Conservation (phyloP, 2,113 vertebrate species). For the Albula goreensis region DNA sequence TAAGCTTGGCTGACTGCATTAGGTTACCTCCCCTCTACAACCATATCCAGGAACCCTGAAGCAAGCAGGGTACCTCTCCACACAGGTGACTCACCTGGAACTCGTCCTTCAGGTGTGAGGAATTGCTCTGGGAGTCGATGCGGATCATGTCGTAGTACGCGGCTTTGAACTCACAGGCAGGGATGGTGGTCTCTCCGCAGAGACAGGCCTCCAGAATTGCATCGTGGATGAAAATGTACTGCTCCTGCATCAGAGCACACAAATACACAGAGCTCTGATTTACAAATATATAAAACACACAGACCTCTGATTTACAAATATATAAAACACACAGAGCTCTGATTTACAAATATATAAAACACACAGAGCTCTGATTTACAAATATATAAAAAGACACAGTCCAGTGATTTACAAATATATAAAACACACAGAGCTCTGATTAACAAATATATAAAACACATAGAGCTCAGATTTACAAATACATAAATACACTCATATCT, state of each 20-base stretch:
- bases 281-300: background rate
- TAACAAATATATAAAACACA: background rate
- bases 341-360: background rate
- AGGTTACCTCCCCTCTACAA: too few relatives aligned
- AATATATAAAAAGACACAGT: too few relatives aligned
- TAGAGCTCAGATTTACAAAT: background rate
- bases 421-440: too few relatives aligned
- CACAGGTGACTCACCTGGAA: conserved; percentile 80
- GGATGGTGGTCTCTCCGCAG: conserved; percentile 97
- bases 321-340: background rate
- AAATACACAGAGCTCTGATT: too few relatives aligned
- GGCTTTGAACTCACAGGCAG: conserved; percentile 95
- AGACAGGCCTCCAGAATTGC: conserved; percentile 97
- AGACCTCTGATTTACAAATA: background rate
- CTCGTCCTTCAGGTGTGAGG: conserved; percentile 97
- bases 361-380: background rate
- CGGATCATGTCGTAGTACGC: conserved; percentile 98
- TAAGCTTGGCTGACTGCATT: too few relatives aligned
- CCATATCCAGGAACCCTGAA: too few relatives aligned
- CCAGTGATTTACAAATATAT: too few relatives aligned
- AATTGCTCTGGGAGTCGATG: conserved; percentile 98
- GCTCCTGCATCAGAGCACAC: conserved; percentile 76
- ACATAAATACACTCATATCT: background rate
- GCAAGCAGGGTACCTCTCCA: background rate
- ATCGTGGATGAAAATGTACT: conserved; percentile 99